phyloP scores from a whole-genome alignment of 2,113 vertebrate species.

The Genyomyrus donnyi region DNA sequence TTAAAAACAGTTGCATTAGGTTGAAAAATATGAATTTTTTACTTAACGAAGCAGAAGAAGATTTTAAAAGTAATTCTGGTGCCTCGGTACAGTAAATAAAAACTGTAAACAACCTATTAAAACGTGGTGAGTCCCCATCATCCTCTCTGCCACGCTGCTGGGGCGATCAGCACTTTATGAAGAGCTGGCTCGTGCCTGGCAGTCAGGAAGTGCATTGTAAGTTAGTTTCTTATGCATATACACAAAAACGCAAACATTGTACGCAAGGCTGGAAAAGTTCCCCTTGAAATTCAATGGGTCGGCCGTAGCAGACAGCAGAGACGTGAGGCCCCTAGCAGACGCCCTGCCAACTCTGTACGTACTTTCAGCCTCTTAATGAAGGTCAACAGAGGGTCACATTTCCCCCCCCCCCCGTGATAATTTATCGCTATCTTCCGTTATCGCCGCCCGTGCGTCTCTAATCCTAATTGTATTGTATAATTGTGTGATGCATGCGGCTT shows the following conservation, averaged over 20 bases:
- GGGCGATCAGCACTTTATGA: background rate
- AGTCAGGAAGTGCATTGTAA: background rate
- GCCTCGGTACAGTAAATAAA: background rate
- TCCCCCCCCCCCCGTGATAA: constrained; percentile 62
- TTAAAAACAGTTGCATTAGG: background rate
- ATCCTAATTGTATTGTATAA: constrained; percentile 77
- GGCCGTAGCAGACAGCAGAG: background rate
- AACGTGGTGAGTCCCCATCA: background rate
- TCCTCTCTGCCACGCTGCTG: background rate
- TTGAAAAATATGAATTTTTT: background rate
- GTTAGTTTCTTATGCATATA: background rate
- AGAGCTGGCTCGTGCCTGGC: background rate
- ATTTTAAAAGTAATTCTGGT: background rate
- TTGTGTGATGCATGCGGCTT: constrained; percentile 59
- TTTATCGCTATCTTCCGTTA: constrained; percentile 70
- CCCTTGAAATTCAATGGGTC: background rate
- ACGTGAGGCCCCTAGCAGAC: constrained; percentile 34
- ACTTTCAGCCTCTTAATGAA: constrained; percentile 65
- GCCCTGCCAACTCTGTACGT: constrained; percentile 45
- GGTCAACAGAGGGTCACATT: constrained; percentile 67
- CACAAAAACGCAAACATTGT: background rate
- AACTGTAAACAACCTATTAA: background rate
- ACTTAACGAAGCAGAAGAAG: background rate
- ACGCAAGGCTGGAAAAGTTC: background rate
- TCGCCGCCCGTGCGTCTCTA: constrained; percentile 64